phyloP scores from a whole-genome alignment of 2,113 vertebrate genomes.

The Panthera leo region DNA sequence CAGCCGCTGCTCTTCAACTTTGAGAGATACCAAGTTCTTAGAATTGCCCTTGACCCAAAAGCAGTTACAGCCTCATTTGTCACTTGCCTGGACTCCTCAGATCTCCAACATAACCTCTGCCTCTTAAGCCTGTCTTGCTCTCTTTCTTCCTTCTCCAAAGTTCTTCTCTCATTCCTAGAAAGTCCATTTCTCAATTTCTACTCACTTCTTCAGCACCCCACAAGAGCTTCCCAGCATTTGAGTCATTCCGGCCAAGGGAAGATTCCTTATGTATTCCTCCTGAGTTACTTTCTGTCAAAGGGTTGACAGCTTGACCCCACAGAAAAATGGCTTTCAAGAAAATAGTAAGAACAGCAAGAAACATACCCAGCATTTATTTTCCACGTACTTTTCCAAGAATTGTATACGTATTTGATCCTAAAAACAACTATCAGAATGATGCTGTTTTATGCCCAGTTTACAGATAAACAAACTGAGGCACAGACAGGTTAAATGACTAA shows the following conservation, averaged over 20 bases:
- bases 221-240: background rate
- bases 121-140: background rate
- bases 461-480: background rate
- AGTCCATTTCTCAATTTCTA: background rate
- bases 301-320: background rate
- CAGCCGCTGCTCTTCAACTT: background rate
- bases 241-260: background rate
- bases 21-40: background rate
- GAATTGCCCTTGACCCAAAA: background rate
- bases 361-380: background rate
- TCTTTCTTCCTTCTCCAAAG: background rate
- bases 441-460: background rate
- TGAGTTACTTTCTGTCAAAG: background rate
- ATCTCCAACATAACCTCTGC: background rate
- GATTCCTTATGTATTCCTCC: background rate
- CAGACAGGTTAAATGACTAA: background rate
- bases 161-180: background rate
- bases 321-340: background rate
- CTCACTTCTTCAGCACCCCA: background rate
- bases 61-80: background rate
- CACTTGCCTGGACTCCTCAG: background rate
- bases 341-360: background rate
- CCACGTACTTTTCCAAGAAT: background rate
- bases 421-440: background rate
- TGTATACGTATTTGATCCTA: background rate